Base-by-base conservation (phyloP, 2,113 vertebrate species). In the Eolophus roseicapilla region DNA sequence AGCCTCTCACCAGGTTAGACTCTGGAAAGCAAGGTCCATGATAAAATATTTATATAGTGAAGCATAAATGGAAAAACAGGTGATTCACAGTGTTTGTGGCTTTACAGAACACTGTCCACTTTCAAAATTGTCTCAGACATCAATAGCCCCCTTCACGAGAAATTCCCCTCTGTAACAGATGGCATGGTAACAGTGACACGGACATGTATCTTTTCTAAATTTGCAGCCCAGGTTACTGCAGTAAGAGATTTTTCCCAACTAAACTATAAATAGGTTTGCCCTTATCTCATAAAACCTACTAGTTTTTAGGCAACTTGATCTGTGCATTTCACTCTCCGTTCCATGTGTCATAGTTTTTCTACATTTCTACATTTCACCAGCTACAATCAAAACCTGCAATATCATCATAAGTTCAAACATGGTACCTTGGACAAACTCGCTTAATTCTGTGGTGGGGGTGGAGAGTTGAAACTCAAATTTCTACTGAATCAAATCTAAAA, bases 21-120 rank as follows among this genome's bases (percentile, higher is more conserved):
- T 17, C 47, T 64, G 43, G 67, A 76, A 79, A 90, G 17, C 17
- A 63, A 75, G 25, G 73, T 2, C 3, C 3, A 43, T 1, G 0
- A 11, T 31, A 47, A 91, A 73, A 80, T 25, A 60, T 13, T 41
- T 80, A 31, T 35, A 74, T 1, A 47, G 25, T 57, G 10, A 86
- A 77, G 4, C 68, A 62, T 17, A 75, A 84, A 37, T 33, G 12
- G 31, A 44, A 82, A 86, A 67, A 28, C 3, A 27, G 16, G 4
- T 6, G 7, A 64, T 64, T 68, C 4, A 2, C 11, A 59, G 28
- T 37, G 28, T 63, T 69, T 50, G 21, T 35, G 33, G 28, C 3
- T 64, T 13, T 21, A 31, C 5, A 11, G 17, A 82, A 2, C 10
- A 24, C 28, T 37, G 24, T 13, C 2, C 1, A 0, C 11, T 57